Evolutionary conservation across 2,888 invertebrate genomes (phyloP), one percentile per base, ranked within the genome.

Genomic region (Boloria euphrosyne): DNA sequence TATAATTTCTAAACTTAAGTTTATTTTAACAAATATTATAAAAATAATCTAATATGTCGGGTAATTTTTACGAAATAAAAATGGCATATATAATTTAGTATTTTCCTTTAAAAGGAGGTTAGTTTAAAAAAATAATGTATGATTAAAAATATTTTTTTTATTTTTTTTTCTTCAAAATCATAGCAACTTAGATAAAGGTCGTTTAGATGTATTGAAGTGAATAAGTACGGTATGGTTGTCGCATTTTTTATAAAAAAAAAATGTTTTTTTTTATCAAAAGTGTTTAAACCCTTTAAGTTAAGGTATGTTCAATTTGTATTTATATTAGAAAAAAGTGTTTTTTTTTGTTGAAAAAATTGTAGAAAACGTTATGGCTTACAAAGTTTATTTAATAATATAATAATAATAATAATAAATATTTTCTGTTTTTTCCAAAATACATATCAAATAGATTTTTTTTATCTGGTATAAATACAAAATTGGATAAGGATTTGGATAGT

Each of bases 281-380:
- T n/a, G 13, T 22, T 46, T 27, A 46, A 44, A 46, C 22, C n/a
- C 31, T 38, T 27, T 18, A 57, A n/a, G 46, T 46, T 57, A 57
- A 57, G 57, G 57, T 57, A 38, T 16, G 46, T 46, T 57, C 57
- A 13, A 27, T 57, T 57, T 46, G 57, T 57, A 57, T 57, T 57
- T 57, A 16, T 57, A 22, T 57, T 46, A 46, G 14, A 27, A 46
- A 57, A 27, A n/a, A 46, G 10, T 13, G 3, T 1, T 38, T 43
- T 38, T 53, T 38, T 54, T 54, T 43, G 3, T 10, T 27, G 27
- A 22, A 17, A 17, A 6, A 17, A 43, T 17, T 17, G 6, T 17
- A 17, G 17, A 13, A 43, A 38, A 27, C 13, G 22, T 13, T 14
- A 46, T 46, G 16, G n/a, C 57, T 13, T 57, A n/a, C 44, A 13